phyloP scores from a whole-genome alignment of 2,888 invertebrate species.

The Protophormia terraenovae region DNA sequence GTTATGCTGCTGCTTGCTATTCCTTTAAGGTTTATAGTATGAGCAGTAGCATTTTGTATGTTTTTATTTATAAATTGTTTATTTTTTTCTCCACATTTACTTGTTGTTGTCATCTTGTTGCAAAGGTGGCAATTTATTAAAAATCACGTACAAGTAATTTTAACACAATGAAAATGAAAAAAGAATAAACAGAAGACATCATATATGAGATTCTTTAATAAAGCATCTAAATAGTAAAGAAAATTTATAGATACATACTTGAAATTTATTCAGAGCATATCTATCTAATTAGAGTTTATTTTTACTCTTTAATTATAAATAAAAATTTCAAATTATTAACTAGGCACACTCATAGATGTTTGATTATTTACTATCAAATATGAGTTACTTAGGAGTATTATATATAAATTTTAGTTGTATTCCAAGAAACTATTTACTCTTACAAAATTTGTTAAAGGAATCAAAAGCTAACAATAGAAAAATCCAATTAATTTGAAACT shows the following conservation, averaged over 20 bases:
- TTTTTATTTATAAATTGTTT: slow-evolving; percentile 45
- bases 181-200: neutral
- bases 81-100: neutral
- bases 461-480: too few relatives aligned
- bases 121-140: slow-evolving; percentile 65
- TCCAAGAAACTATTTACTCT: too few relatives aligned
- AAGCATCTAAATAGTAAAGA: neutral
- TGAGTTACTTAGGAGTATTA: too few relatives aligned
- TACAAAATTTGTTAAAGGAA: too few relatives aligned
- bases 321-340: neutral
- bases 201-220: slow-evolving; percentile 8
- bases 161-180: slow-evolving; percentile 49
- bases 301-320: slow-evolving; percentile 38
- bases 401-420: too few relatives aligned
- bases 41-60: slow-evolving; percentile 21
- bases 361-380: neutral
- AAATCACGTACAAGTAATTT: slow-evolving; percentile 66
- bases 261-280: slow-evolving; percentile 33
- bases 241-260: neutral
- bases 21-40: slow-evolving; percentile 33
- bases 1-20: slow-evolving; percentile 14
- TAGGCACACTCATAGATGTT: neutral
- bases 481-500: too few relatives aligned
- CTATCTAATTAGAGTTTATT: slow-evolving; percentile 59
- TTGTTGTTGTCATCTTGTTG: slow-evolving; percentile 52